phyloP scores from a whole-genome alignment of 2,888 invertebrate genomes.

The Ceraclea dissimilis region DNA sequence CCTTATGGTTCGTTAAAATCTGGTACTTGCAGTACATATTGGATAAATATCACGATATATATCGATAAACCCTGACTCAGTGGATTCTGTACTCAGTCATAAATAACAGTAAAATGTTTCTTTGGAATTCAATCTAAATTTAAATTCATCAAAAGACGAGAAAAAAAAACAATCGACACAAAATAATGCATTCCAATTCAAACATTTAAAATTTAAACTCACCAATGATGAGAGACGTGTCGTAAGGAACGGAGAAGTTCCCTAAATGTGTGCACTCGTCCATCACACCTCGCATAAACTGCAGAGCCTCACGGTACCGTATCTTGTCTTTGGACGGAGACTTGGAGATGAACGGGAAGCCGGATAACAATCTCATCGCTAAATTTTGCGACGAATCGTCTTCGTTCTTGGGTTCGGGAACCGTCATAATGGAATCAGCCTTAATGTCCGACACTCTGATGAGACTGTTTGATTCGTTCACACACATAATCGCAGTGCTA shows the following conservation, averaged over 20 bases:
- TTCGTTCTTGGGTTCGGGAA: background rate
- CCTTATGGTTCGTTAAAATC: no score
- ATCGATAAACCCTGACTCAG: no score
- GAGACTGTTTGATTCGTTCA: background rate
- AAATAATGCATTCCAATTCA: no score
- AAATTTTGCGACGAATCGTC: conserved; percentile 21
- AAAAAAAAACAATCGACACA: no score
- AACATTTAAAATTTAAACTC: no score
- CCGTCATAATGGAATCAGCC: background rate
- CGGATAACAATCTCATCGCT: conserved; percentile 38
- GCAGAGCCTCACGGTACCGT: conserved; percentile 71
- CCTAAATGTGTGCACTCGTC: conserved; percentile 96
- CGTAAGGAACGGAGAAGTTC: conserved; percentile 82
- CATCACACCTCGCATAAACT: conserved; percentile 97
- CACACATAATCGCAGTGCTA: background rate
- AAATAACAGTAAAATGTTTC: no score
- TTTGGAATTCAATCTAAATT: no score
- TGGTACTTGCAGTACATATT: no score
- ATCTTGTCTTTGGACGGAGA: conserved; percentile 48
- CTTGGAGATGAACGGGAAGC: conserved; percentile 37
- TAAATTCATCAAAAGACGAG: no score
- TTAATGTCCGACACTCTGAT: no score
- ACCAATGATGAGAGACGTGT: conserved; percentile 80
- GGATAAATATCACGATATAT: no score
- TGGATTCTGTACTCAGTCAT: no score